Evolutionary conservation across 2,113 vertebrate species (phyloP).

Genomic region (Hylia prasina): DNA sequence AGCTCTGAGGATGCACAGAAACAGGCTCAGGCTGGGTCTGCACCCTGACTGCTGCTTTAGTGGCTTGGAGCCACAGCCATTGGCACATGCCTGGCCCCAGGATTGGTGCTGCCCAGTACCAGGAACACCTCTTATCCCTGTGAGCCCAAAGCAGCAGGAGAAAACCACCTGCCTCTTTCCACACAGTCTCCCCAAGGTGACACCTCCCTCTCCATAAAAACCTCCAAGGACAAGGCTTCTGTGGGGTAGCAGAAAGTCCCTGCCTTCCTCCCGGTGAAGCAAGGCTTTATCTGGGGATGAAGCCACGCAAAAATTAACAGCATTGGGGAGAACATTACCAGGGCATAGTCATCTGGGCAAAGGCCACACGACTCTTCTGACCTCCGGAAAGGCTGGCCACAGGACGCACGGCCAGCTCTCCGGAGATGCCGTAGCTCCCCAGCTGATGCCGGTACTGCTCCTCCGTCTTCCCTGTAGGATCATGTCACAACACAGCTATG

Average conservation of each 20-base stretch:
- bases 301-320: neutral
- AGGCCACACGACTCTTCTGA: slow-evolving; percentile 96
- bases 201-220: neutral
- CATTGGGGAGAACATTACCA: slow-evolving; percentile 75
- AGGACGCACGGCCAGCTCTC: slow-evolving; percentile 88
- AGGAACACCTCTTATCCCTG: neutral
- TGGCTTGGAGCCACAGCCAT: neutral
- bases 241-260: neutral
- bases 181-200: neutral
- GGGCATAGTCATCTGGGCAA: slow-evolving; percentile 98
- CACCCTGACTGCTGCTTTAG: neutral
- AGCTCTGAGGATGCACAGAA: neutral
- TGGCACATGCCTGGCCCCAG: neutral
- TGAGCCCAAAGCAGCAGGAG: neutral
- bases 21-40: neutral
- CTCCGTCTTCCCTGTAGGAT: slow-evolving; percentile 82
- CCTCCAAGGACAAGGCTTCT: neutral
- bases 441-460: slow-evolving; percentile 97
- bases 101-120: rapidly evolving
- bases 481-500: neutral
- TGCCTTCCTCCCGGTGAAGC: rapidly evolving
- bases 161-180: neutral
- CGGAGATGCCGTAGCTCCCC: slow-evolving; percentile 91
- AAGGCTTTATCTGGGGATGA: neutral
- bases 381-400: slow-evolving; percentile 94